Evolutionary conservation across 2,113 vertebrate species (phyloP).

Genomic region (Sylvilagus bachmani): DNA sequence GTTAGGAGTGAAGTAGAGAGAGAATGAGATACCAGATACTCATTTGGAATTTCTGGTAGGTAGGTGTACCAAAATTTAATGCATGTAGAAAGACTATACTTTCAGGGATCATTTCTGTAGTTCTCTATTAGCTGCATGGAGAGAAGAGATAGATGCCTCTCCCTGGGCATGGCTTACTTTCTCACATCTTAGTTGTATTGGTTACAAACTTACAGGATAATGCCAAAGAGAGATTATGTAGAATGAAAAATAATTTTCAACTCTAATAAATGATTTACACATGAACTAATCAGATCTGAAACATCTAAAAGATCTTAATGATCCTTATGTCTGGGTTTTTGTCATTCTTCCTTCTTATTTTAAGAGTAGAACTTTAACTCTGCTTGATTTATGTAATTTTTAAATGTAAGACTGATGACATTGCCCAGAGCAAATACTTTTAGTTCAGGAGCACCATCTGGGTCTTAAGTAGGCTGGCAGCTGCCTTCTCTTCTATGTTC

Average conservation of each 20-base stretch:
- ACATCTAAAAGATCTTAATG: constrained; percentile 18
- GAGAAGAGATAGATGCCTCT: not conserved
- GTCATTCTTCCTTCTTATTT: constrained; percentile 23
- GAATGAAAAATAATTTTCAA: constrained; percentile 49
- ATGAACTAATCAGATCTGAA: not conserved
- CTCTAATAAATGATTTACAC: constrained; percentile 32
- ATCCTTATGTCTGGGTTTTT: constrained; percentile 31
- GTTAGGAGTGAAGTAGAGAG: no score
- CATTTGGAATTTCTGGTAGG: not conserved
- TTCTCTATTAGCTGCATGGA: not conserved
- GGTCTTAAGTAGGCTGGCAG: constrained; percentile 23
- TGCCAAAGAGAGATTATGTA: not conserved
- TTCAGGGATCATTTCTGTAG: no score
- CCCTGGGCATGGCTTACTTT: not conserved
- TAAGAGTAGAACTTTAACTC: constrained; percentile 49
- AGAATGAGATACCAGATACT: not conserved
- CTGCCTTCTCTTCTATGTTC: not conserved
- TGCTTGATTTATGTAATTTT: constrained; percentile 63
- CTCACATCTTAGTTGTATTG: not conserved
- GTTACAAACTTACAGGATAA: not conserved
- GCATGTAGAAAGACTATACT: no score
- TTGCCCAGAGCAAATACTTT: not conserved
- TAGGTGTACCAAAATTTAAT: not conserved
- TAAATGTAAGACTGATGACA: not conserved
- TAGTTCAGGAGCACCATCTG: not conserved